Conservation (phyloP, 1,140 invertebrate species). For the Sitophilus oryzae region DNA sequence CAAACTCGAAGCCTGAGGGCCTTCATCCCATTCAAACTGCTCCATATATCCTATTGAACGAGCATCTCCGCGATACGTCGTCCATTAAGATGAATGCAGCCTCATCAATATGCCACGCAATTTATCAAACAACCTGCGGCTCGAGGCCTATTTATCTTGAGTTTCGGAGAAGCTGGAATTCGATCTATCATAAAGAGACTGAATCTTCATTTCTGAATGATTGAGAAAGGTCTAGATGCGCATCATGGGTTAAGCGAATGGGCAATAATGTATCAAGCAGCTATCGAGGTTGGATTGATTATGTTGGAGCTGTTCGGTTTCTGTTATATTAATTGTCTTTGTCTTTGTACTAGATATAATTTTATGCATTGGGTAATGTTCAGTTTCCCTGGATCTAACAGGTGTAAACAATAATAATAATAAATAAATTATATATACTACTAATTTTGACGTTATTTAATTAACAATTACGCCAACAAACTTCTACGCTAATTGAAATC, state of each 20-base stretch:
- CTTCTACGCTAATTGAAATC: too few relatives aligned
- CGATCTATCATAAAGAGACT: slow-evolving; percentile 3
- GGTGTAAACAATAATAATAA: too few relatives aligned
- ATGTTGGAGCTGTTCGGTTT: neutral
- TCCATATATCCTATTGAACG: too few relatives aligned
- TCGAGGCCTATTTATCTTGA: slow-evolving; percentile 1
- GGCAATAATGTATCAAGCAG: slow-evolving; percentile 1
- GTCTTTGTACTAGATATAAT: too few relatives aligned
- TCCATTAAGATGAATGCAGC: slow-evolving; percentile 5
- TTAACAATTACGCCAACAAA: too few relatives aligned
- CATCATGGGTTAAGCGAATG: slow-evolving; percentile 3
- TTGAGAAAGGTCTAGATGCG: slow-evolving; percentile 1
- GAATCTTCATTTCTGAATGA: neutral
- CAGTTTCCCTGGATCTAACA: too few relatives aligned
- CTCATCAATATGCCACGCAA: slow-evolving; percentile 5
- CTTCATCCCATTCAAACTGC: too few relatives aligned
- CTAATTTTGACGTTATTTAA: too few relatives aligned
- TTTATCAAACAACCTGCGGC: slow-evolving; percentile 8
- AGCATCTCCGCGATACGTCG: neutral
- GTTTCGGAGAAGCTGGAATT: neutral
- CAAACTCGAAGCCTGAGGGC: too few relatives aligned
- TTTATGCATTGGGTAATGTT: too few relatives aligned
- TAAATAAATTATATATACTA: too few relatives aligned
- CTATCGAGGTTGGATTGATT: slow-evolving; percentile 1
- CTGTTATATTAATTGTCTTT: neutral